Evolutionary conservation across 2,113 vertebrate species (phyloP).

Genomic region (Ammospiza nelsoni): DNA sequence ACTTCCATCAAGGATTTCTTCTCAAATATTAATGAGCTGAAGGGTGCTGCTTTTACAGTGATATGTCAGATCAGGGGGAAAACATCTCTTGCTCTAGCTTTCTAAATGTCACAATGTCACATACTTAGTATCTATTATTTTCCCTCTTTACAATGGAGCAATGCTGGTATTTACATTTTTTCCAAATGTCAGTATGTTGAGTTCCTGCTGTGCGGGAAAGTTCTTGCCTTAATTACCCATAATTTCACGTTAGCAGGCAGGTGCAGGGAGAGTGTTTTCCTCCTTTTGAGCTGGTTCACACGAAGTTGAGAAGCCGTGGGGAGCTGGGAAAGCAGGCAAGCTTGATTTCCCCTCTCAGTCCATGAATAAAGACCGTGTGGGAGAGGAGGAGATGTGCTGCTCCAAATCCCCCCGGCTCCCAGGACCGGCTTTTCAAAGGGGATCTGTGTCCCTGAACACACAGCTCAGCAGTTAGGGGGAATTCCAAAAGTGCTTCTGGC

Average conservation of each 20-base stretch:
- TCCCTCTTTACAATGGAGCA: conserved; percentile 48
- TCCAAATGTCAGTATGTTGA: conserved; percentile 51
- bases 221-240: conserved; percentile 61
- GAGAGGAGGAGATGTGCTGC: neutral
- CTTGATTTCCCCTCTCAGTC: conserved; percentile 7
- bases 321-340: neutral
- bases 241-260: conserved; percentile 54
- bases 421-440: neutral
- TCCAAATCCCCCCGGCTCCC: neutral
- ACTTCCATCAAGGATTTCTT: conserved; percentile 36
- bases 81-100: conserved; percentile 59
- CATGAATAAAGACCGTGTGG: conserved; percentile 55
- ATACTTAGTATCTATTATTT: conserved; percentile 59
- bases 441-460: neutral
- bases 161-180: conserved; percentile 63
- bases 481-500: conserved; percentile 16
- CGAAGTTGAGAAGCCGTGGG: neutral
- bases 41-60: conserved; percentile 51
- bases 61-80: conserved; percentile 54
- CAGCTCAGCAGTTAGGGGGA: neutral
- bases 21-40: conserved; percentile 61
- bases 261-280: conserved; percentile 46
- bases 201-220: conserved; percentile 53
- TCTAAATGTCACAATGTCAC: conserved; percentile 62
- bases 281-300: conserved; percentile 17